Base-by-base conservation (phyloP, 2,113 vertebrate genomes). In the Amblyornis subalaris region DNA sequence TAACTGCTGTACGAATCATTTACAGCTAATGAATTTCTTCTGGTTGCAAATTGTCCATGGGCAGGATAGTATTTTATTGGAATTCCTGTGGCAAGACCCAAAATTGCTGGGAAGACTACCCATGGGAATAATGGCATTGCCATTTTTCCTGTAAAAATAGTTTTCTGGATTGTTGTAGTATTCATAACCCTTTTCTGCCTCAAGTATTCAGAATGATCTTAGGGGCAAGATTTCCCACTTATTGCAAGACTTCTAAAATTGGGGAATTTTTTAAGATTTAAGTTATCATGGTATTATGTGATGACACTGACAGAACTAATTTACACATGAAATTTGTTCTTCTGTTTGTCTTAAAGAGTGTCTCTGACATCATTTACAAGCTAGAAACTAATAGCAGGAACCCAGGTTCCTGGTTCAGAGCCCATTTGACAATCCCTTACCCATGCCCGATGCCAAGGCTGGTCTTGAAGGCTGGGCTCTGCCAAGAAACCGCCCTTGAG, bases 401-500 rank as follows among this genome's bases (percentile, higher is more conserved):
- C 42, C 9, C 48, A 14, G 28, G 26, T 61, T 62, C 28, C 45
- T 70, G 28, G 8, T 57, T 64, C 36, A 14, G 66, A 61, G n/a
- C 45, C 42, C 35, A 48, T 4, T 4, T 65, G 81, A 35, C 33
- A 33, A 21, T n/a, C 31, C 28, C 24, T 83, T 54, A 51, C 51
- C 25, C 38, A 36, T 3, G 6, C 7, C 23, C 7, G 1, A 0
- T 62, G 38, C 54, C 29, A 75, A 62, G 48, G 50, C 45, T 55
- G 36, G 18, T 31, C 58, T 79, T 0, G 0, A 40, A 50, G 65
- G 42, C 58, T 5, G 2, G 36, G 31, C 31, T 84, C 24, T 84
- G 60, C n/a, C 1, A 5, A 33, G n/a, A 55, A 55, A 6, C 8
- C 16, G 2, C 15, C 19, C 18, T 62, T 3, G 1, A n/a, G 3